phyloP scores from a whole-genome alignment of 2,113 vertebrate species.

The Dinomys branickii region DNA sequence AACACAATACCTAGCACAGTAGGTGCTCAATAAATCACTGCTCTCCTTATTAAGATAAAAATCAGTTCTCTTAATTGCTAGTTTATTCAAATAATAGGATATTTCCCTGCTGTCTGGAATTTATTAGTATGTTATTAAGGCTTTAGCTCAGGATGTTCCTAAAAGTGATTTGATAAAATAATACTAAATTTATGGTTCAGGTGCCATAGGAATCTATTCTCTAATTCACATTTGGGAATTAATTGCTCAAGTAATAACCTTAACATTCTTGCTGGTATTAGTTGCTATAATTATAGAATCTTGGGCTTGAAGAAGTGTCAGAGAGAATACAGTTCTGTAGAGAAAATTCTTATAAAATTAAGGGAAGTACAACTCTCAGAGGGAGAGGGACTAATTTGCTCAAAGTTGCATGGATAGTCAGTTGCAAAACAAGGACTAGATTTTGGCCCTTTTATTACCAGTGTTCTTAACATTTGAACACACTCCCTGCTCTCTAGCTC shows the following conservation, averaged over 20 bases:
- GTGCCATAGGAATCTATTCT: neutral
- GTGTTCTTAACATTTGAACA: neutral
- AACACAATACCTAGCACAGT: neutral
- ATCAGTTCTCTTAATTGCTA: slow-evolving; percentile 25
- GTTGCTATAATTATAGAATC: neutral
- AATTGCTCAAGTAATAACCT: slow-evolving; percentile 13
- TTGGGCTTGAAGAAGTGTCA: neutral
- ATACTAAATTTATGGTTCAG: neutral
- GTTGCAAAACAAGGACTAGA: slow-evolving; percentile 11
- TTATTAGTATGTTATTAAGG: slow-evolving; percentile 30
- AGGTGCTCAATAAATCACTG: neutral
- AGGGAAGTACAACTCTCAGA: neutral
- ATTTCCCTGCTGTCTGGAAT: neutral
- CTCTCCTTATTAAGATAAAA: slow-evolving; percentile 33
- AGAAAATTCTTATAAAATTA: neutral
- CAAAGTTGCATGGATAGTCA: neutral
- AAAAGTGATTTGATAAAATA: neutral
- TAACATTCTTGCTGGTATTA: neutral
- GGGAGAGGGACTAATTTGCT: neutral
- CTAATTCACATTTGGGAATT: neutral
- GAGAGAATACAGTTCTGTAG: neutral
- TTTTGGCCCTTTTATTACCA: neutral
- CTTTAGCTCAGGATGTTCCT: neutral
- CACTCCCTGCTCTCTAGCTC: too few relatives aligned
- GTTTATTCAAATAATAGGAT: neutral